Conservation (phyloP, 2,888 invertebrate species). For the Rotaria magnacalcarata region DNA sequence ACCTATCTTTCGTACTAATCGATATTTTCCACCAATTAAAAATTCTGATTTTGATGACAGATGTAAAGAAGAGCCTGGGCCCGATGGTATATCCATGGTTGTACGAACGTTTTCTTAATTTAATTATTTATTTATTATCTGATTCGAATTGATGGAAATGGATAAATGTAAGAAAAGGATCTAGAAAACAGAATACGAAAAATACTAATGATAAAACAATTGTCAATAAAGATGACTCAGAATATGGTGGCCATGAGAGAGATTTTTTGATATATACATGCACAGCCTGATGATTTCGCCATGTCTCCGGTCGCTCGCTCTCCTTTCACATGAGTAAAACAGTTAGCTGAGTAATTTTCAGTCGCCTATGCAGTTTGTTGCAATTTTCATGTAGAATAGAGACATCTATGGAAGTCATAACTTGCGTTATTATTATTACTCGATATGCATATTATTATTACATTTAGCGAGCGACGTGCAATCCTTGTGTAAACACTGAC, state of each 20-base stretch:
- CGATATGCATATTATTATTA: too few species aligned
- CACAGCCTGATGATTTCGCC: neutral
- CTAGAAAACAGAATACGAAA: neutral
- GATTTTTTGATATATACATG: neutral
- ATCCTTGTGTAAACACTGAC: too few species aligned
- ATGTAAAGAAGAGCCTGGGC: slow-evolving; percentile 39
- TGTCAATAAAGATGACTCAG: neutral
- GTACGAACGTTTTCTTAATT: neutral
- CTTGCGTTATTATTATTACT: too few species aligned
- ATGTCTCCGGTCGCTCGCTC: neutral
- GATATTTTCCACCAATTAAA: slow-evolving; percentile 52
- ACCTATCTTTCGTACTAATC: slow-evolving; percentile 60
- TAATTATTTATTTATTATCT: neutral
- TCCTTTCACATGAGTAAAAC: neutral
- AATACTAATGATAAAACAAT: neutral
- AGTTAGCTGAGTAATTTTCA: neutral
- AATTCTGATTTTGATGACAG: slow-evolving; percentile 42
- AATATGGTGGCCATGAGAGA: neutral
- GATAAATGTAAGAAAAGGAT: neutral
- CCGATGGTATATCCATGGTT: slow-evolving; percentile 3
- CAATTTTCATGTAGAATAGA: neutral
- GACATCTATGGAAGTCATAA: neutral
- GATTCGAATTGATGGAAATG: neutral
- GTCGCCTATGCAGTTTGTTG: neutral
- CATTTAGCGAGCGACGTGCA: too few species aligned